Percentiles rank a stretch among this genome's conserved stretches.
phyloP scores from a whole-genome alignment of 2,113 vertebrate species.

The Colaptes auratus region DNA sequence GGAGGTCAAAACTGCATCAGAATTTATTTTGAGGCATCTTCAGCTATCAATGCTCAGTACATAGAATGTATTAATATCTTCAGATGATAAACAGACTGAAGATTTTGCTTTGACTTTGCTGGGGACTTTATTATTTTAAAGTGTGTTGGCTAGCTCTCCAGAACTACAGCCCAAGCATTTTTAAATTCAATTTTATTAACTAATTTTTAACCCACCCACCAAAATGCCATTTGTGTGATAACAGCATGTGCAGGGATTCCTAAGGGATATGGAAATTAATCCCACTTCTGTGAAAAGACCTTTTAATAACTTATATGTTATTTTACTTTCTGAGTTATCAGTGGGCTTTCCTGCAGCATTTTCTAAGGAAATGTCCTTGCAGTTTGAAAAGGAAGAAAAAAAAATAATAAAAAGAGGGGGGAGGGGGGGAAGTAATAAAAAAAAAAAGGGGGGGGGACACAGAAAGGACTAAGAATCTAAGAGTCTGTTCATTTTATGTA shows the following conservation, averaged over 20 bases:
- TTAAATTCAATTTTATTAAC: conserved; percentile 71
- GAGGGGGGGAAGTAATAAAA: not conserved
- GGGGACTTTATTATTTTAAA: conserved; percentile 22
- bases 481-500: not conserved
- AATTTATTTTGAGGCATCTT: conserved; percentile 30
- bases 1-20: conserved; percentile 24
- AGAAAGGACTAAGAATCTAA: not conserved
- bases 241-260: conserved; percentile 56
- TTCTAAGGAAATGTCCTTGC: conserved; percentile 52
- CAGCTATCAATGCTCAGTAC: not conserved
- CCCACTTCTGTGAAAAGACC: conserved; percentile 66
- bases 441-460: not conserved
- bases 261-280: conserved; percentile 74
- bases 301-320: conserved; percentile 77
- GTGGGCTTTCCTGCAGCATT: conserved; percentile 58
- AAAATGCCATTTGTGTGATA: conserved; percentile 71
- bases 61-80: not conserved
- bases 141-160: conserved; percentile 6
- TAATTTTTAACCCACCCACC: conserved; percentile 68
- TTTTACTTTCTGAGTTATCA: conserved; percentile 69
- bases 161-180: conserved; percentile 48
- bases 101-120: conserved; percentile 13
- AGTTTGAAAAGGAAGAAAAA: not conserved
- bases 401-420: not conserved
- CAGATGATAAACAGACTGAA: conserved; percentile 7